Conservation (phyloP, 2,113 vertebrate species). For the Neotragus pygmaeus region DNA sequence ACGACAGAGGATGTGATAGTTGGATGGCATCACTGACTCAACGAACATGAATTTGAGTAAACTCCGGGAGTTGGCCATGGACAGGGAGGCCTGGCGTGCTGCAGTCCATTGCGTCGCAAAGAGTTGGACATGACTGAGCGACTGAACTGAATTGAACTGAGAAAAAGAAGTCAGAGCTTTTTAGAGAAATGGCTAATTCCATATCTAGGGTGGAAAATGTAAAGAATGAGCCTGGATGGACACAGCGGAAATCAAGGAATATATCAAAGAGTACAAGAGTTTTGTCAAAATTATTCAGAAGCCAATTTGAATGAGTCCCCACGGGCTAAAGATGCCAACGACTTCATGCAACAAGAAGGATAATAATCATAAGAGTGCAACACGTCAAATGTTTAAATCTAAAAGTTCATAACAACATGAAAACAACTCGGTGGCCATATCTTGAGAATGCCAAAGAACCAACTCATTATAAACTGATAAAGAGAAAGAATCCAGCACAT, state of each 20-base stretch:
- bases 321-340: neutral
- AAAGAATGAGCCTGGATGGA: neutral
- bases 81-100: neutral
- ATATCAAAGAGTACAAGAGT: neutral
- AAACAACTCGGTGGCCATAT: neutral
- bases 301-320: neutral
- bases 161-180: constrained; percentile 1
- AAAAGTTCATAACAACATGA: neutral
- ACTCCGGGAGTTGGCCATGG: neutral
- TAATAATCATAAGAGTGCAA: constrained; percentile 2
- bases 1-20: neutral
- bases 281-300: constrained; percentile 45
- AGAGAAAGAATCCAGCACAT: neutral
- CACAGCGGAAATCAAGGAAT: neutral
- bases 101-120: neutral
- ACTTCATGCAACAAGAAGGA: neutral
- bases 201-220: neutral
- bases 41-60: neutral
- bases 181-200: constrained; percentile 15
- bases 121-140: neutral
- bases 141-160: neutral
- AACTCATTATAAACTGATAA: neutral
- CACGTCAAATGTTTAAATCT: constrained; percentile 12
- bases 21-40: neutral
- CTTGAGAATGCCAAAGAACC: neutral